These are phyloP conservation scores for Spheniscus mendiculus DNA, from an alignment of 2,113 vertebrate species.

Conservation along the genomic window DNA sequence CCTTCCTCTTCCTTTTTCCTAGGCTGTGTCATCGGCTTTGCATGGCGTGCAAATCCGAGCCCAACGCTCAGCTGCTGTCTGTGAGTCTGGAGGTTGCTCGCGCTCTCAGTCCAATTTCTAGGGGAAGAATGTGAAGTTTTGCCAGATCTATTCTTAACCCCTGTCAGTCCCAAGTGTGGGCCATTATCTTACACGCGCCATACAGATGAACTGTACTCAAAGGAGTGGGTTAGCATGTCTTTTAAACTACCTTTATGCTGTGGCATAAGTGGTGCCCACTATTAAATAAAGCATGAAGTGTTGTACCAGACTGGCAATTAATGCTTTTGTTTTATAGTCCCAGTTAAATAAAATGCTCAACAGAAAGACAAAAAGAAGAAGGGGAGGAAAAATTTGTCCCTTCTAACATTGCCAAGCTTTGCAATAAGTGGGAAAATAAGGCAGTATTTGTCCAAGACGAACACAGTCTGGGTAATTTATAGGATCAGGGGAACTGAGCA, in stretches of 20 bases:
- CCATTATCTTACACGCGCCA: background rate
- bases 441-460: background rate
- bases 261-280: background rate
- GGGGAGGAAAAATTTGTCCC: background rate
- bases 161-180: background rate
- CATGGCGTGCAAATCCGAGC: accelerated
- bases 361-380: background rate
- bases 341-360: background rate
- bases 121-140: background rate
- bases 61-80: accelerated
- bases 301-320: background rate
- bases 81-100: background rate
- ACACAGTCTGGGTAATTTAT: background rate
- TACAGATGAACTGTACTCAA: background rate
- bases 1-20: background rate
- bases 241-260: background rate
- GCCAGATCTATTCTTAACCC: background rate
- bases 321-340: background rate
- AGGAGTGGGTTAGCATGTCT: background rate
- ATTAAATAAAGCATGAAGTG: accelerated
- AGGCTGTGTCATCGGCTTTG: background rate
- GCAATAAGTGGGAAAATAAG: background rate
- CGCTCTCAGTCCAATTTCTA: background rate
- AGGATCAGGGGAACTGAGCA: background rate
- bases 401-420: background rate